Evolutionary conservation across 2,113 vertebrate species (phyloP).

Genomic region (Orientallactaga bullata): DNA sequence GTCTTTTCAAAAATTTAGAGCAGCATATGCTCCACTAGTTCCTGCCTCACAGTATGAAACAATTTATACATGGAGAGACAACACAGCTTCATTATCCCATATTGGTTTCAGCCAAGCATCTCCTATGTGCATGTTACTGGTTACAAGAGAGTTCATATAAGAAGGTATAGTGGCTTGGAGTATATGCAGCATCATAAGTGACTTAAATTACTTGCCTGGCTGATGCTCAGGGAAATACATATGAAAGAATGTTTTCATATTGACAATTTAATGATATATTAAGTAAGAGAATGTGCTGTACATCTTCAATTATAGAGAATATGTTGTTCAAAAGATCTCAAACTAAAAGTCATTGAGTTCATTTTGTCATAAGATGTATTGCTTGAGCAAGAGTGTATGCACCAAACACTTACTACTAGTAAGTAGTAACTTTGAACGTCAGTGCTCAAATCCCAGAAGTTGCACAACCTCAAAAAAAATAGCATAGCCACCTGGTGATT

Average conservation of each 20-base stretch:
- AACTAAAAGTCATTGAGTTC: neutral
- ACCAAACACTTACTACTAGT: neutral
- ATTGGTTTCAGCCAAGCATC: neutral
- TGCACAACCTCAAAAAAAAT: neutral
- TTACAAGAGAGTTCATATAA: neutral
- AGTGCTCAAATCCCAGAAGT: neutral
- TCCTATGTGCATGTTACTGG: neutral
- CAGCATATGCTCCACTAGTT: neutral
- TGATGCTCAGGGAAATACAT: neutral
- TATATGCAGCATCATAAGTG: neutral
- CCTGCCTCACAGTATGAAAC: neutral
- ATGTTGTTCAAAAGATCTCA: neutral
- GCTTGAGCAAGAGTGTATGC: neutral
- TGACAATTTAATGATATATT: conserved; percentile 22
- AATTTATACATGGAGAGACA: neutral
- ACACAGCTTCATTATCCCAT: neutral
- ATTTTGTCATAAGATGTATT: neutral
- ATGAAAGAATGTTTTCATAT: conserved; percentile 31
- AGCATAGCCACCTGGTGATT: neutral
- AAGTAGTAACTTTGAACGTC: neutral
- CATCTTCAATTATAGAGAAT: neutral
- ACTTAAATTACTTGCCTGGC: neutral
- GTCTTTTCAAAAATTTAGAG: conserved; percentile 40
- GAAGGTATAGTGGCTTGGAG: neutral
- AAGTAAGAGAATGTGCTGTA: neutral